Evolutionary conservation across 2,113 vertebrate species (phyloP).

Genomic region (Haemorhous mexicanus): DNA sequence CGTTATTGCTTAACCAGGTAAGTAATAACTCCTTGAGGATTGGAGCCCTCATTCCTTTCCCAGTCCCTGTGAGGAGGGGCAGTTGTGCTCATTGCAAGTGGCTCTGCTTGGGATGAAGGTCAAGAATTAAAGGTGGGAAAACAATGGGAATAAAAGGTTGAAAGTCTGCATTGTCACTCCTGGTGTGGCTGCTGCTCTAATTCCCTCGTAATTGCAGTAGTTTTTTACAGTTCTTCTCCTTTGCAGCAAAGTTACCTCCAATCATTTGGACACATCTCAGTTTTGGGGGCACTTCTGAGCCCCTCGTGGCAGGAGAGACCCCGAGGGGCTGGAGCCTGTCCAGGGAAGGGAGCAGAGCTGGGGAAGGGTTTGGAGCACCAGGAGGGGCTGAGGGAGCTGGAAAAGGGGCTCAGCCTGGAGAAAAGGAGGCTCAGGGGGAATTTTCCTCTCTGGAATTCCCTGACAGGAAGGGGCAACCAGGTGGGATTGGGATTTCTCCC

Average conservation of each 20-base stretch:
- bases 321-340: accelerated
- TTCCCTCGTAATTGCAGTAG: neutral
- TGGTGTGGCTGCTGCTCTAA: neutral
- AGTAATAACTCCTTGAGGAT: neutral
- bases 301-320: accelerated
- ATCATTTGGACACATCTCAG: neutral
- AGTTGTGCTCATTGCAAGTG: neutral
- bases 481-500: accelerated
- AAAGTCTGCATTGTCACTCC: neutral
- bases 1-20: neutral
- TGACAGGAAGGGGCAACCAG: neutral
- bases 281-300: neutral
- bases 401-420: neutral
- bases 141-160: neutral
- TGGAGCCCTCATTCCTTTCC: neutral
- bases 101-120: neutral
- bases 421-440: neutral
- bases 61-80: neutral
- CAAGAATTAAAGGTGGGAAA: neutral
- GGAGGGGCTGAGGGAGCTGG: neutral
- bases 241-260: neutral
- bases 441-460: neutral
- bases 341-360: neutral
- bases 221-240: neutral
- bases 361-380: neutral